Percentiles rank a stretch among this genome's conserved stretches.
Conservation (phyloP, 2,797 vertebrate species). For the Buphagus erythrorhynchus region DNA sequence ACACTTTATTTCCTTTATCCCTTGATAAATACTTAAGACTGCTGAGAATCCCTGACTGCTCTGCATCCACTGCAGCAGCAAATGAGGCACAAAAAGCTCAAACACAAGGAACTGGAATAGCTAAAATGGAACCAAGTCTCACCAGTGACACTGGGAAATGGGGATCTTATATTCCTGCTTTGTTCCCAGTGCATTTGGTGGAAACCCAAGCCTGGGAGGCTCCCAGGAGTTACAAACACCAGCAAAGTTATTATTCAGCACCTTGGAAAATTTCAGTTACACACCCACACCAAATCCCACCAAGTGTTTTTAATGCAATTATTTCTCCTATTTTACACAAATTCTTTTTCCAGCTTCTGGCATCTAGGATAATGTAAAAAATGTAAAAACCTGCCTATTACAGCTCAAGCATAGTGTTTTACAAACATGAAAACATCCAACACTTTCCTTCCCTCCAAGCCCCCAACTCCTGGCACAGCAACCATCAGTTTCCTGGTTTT, state of each 20-base stretch:
- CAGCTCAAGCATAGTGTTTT: rapidly evolving
- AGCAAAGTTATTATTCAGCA: rapidly evolving
- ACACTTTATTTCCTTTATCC: not conserved
- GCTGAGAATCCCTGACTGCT: not conserved
- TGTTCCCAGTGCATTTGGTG: not conserved
- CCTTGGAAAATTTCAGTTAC: not conserved
- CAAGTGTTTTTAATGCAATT: not conserved
- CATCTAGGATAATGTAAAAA: rapidly evolving
- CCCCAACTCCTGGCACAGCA: not conserved
- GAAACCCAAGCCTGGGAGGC: rapidly evolving
- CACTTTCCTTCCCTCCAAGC: rapidly evolving
- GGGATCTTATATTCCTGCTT: not conserved
- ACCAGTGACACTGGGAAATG: not conserved
- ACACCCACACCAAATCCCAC: no score
- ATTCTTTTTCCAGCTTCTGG: rapidly evolving
- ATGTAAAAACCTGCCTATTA: rapidly evolving
- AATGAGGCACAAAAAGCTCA: not conserved
- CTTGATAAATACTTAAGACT: not conserved
- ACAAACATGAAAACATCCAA: rapidly evolving
- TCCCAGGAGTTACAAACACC: not conserved
- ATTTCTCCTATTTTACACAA: not conserved
- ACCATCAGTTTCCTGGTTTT: rapidly evolving
- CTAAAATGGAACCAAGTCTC: not conserved
- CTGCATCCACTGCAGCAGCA: not conserved
- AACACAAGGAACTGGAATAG: no score